These are phyloP conservation scores for Alexandromys fortis DNA, from an alignment of 2,113 vertebrate genomes.

Conservation along the genomic window DNA sequence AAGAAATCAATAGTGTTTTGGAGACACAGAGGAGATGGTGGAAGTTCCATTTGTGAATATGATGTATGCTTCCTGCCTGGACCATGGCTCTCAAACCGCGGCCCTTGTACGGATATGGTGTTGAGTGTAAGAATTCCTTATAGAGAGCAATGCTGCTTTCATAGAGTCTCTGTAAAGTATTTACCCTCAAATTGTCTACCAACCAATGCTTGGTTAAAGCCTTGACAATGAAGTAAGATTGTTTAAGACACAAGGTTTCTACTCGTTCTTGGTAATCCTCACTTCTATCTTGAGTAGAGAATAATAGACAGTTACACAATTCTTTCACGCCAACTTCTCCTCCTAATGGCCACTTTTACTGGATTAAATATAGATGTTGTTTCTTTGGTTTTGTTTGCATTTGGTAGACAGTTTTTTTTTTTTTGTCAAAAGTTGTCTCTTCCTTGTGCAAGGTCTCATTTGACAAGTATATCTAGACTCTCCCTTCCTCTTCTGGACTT, in stretches of 20 bases:
- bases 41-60: neutral
- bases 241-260: neutral
- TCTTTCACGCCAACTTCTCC: neutral
- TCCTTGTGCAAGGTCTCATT: neutral
- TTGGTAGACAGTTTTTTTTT: neutral
- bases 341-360: neutral
- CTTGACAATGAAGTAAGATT: neutral
- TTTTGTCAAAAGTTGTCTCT: neutral
- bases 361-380: neutral
- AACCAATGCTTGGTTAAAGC: neutral
- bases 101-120: neutral
- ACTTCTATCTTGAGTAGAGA: slow-evolving; percentile 1
- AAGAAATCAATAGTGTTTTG: slow-evolving; percentile 38
- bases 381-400: slow-evolving; percentile 26
- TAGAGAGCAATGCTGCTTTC: neutral
- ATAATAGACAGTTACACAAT: neutral
- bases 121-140: neutral
- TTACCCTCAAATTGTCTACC: neutral
- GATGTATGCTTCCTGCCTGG: neutral
- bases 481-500: neutral
- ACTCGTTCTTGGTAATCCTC: neutral
- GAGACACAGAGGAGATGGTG: neutral
- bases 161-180: neutral
- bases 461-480: slow-evolving; percentile 17
- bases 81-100: neutral